Evolutionary conservation across 1,140 invertebrate species (phyloP).

Genomic region (Melanaphis sacchari): DNA sequence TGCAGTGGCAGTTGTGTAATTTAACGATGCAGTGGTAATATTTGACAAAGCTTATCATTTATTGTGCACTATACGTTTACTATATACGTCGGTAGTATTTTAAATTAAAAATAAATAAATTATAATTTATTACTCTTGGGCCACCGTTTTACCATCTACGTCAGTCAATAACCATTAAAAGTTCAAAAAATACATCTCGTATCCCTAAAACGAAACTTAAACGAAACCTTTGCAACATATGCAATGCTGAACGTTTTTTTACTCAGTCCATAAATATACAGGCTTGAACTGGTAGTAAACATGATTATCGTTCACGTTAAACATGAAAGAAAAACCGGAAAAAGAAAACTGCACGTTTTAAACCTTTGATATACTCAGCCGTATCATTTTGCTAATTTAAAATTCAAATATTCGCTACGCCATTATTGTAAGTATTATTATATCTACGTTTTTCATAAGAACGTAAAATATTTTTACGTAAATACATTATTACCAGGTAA

Average conservation of each 20-base stretch:
- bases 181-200: constrained; percentile 8
- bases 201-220: not conserved
- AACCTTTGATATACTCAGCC: not conserved
- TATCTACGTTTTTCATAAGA: not conserved
- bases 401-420: constrained; percentile 35
- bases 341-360: not conserved
- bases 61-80: not conserved
- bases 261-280: not conserved
- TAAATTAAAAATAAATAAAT: constrained; percentile 29
- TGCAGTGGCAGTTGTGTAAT: not conserved
- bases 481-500: not conserved
- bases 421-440: not conserved
- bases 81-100: not conserved
- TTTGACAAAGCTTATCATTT: not conserved
- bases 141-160: not conserved
- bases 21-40: not conserved
- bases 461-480: not conserved
- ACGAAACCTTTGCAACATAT: not conserved
- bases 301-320: constrained; percentile 42
- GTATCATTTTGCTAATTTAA: constrained; percentile 36
- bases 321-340: constrained; percentile 5
- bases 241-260: not conserved
- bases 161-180: constrained; percentile 27
- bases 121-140: not conserved
- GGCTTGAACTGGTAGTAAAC: constrained; percentile 21